Evolutionary conservation across 1,140 invertebrate species (phyloP).

Genomic region (Drosophila varians): DNA sequence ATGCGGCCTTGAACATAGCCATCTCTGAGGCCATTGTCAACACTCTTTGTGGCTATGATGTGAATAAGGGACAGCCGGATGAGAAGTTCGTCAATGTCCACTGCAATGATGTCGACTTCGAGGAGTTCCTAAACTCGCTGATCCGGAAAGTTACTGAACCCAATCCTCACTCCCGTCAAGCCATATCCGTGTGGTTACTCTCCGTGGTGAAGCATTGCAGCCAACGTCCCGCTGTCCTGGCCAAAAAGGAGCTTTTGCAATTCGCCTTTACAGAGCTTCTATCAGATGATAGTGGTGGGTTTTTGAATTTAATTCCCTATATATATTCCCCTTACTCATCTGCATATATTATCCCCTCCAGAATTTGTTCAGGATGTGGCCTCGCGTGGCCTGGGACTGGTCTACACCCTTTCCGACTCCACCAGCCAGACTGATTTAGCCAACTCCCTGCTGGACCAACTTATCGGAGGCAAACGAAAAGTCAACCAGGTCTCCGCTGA

Average conservation of each 20-base stretch:
- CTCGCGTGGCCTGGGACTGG: slow-evolving; percentile 94
- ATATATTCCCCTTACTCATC: not conserved
- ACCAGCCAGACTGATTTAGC: slow-evolving; percentile 89
- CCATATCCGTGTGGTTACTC: slow-evolving; percentile 89
- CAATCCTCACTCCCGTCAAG: slow-evolving; percentile 94
- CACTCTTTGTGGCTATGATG: slow-evolving; percentile 84
- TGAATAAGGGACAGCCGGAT: slow-evolving; percentile 84
- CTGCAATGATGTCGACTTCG: slow-evolving; percentile 86
- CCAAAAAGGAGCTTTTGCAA: slow-evolving; percentile 89
- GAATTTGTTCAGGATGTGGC: slow-evolving; percentile 96
- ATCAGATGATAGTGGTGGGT: slow-evolving; percentile 93
- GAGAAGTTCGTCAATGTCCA: slow-evolving; percentile 86
- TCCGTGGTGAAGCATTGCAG: slow-evolving; percentile 92
- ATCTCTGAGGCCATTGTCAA: slow-evolving; percentile 80
- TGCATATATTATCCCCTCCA: slow-evolving; percentile 53
- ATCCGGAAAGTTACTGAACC: slow-evolving; percentile 88
- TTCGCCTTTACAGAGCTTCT: slow-evolving; percentile 94
- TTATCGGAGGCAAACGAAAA: slow-evolving; percentile 91
- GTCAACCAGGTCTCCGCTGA: slow-evolving; percentile 90
- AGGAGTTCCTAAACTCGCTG: slow-evolving; percentile 88
- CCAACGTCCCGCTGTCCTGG: slow-evolving; percentile 87
- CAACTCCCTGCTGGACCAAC: slow-evolving; percentile 90
- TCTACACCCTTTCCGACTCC: slow-evolving; percentile 92
- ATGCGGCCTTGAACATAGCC: slow-evolving; percentile 80
- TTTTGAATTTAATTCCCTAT: too few species aligned